Evolutionary conservation across 2,113 vertebrate species (phyloP).

Genomic region (Pyrgilauda ruficollis): DNA sequence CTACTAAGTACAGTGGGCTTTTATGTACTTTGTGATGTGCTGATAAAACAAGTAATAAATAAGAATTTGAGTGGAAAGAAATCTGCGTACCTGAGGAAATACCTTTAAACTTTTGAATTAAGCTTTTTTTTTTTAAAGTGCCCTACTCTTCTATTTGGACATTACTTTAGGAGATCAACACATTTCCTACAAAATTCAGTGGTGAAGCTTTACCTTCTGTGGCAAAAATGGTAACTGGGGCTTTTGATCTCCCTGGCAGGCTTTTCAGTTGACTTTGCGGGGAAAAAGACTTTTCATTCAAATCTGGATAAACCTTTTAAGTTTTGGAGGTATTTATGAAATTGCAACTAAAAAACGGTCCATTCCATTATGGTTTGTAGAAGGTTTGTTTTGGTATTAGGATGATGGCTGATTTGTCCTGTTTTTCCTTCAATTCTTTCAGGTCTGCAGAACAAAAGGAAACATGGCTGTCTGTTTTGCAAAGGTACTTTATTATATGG

Average conservation of each 20-base stretch:
- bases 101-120: background rate
- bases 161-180: background rate
- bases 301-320: background rate
- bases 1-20: background rate
- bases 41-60: background rate
- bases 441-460: slow-evolving; percentile 91
- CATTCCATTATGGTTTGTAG: background rate
- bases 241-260: background rate
- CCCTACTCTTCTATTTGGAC: background rate
- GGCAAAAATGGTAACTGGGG: background rate
- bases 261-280: background rate
- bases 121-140: background rate
- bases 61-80: background rate
- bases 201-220: background rate
- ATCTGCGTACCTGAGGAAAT: background rate
- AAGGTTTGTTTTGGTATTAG: background rate
- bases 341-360: background rate
- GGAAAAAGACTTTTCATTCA: background rate
- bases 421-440: slow-evolving; percentile 45
- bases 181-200: background rate
- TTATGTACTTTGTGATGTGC: background rate
- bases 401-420: background rate
- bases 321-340: background rate
- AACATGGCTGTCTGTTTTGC: slow-evolving; percentile 87
- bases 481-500: slow-evolving; percentile 79